Evolutionary conservation across 2,797 vertebrate genomes (phyloP).

Genomic region (Monodelphis domestica): DNA sequence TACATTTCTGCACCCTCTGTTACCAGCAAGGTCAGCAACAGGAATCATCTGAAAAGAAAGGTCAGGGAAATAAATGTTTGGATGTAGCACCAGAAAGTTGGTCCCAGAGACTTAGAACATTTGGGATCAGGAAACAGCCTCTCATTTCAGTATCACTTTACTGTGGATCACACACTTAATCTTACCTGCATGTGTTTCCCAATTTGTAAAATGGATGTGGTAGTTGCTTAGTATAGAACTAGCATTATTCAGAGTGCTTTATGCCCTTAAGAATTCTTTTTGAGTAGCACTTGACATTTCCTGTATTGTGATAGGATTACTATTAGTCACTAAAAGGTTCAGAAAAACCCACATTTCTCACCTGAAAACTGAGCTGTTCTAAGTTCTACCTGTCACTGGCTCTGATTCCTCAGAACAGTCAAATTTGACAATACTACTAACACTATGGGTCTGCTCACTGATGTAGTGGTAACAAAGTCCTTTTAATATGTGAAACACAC

Average conservation of each 20-base stretch:
- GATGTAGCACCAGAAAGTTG: slow-evolving; percentile 11
- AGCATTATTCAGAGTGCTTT: background rate
- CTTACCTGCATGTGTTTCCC: background rate
- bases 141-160: background rate
- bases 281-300: background rate
- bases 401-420: slow-evolving; percentile 32
- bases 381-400: background rate
- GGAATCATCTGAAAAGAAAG: background rate
- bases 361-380: background rate
- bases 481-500: slow-evolving; percentile 5
- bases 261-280: background rate
- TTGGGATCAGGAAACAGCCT: slow-evolving; percentile 5
- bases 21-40: background rate
- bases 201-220: background rate
- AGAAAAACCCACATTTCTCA: background rate
- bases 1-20: slow-evolving; percentile 47
- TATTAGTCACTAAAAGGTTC: slow-evolving; percentile 10
- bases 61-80: slow-evolving; percentile 1
- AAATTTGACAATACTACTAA: background rate
- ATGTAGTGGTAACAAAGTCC: background rate
- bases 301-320: background rate
- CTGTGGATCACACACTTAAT: slow-evolving; percentile 8
- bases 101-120: background rate
- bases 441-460: background rate
- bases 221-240: background rate